phyloP scores from a whole-genome alignment of 2,888 invertebrate genomes.

The Drosophila paracracens region DNA sequence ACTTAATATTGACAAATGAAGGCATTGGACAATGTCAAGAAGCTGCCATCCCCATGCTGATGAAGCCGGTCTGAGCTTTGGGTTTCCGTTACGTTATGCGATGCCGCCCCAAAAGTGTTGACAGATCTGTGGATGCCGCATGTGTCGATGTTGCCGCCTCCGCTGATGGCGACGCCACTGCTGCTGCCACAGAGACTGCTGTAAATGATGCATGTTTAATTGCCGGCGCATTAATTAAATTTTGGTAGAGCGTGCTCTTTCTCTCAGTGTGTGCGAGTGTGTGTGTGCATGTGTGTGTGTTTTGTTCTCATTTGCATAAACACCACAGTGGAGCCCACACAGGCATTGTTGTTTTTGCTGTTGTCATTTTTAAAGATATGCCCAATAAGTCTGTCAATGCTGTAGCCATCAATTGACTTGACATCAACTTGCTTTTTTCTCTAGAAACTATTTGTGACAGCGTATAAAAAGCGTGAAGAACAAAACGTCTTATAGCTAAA shows the following conservation, averaged over 20 bases:
- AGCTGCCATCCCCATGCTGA: slow-evolving; percentile 23
- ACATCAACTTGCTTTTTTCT: slow-evolving; percentile 39
- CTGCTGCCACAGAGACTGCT: slow-evolving; percentile 58
- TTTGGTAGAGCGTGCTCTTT: slow-evolving; percentile 56
- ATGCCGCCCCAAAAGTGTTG: slow-evolving; percentile 46
- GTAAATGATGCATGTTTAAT: slow-evolving; percentile 82
- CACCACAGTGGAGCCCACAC: slow-evolving; percentile 48
- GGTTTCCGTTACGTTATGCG: slow-evolving; percentile 34
- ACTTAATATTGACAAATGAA: slow-evolving; percentile 81
- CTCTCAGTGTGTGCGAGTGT: slow-evolving; percentile 11
- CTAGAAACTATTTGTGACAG: slow-evolving; percentile 21
- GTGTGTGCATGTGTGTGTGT: slow-evolving; percentile 23
- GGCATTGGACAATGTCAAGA: slow-evolving; percentile 72
- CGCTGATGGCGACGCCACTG: slow-evolving; percentile 47
- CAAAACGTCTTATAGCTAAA: neutral
- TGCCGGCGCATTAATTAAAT: slow-evolving; percentile 80
- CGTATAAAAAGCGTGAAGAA: slow-evolving; percentile 15
- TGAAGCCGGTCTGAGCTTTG: slow-evolving; percentile 14
- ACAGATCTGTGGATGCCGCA: slow-evolving; percentile 66
- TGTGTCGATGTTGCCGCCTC: slow-evolving; percentile 65
- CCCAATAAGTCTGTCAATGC: slow-evolving; percentile 63
- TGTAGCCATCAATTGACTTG: slow-evolving; percentile 51
- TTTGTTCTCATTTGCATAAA: slow-evolving; percentile 54
- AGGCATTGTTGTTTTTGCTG: slow-evolving; percentile 38
- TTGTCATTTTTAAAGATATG: slow-evolving; percentile 42